A percentile compares a stretch with the other conserved stretches of the same genome.
phyloP scores from a whole-genome alignment of 2,797 vertebrate species.

The Gobionotothen gibberifrons region DNA sequence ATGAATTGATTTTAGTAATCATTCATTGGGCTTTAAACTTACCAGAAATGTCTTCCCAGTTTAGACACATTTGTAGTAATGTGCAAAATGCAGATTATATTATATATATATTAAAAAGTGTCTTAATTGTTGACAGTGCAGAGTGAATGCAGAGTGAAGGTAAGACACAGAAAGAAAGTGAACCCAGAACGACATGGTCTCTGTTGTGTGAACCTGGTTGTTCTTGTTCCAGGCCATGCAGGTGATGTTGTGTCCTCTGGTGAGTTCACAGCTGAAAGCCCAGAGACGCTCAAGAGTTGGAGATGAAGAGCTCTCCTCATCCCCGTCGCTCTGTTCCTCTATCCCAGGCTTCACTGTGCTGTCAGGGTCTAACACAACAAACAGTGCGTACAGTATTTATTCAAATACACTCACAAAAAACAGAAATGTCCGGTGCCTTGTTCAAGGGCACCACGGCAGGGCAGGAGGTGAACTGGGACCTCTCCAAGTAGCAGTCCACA shows the following conservation, averaged over 20 bases:
- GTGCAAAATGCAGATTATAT: background rate
- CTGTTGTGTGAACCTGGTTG: slow-evolving; percentile 80
- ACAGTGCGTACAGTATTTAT: background rate
- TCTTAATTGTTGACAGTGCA: background rate
- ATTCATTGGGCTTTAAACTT: background rate
- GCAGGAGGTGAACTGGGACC: no score
- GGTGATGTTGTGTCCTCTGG: slow-evolving; percentile 83
- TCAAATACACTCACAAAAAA: background rate
- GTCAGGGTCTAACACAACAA: slow-evolving; percentile 67
- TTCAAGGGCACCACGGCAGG: no score
- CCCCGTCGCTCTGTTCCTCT: slow-evolving; percentile 35
- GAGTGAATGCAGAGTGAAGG: background rate
- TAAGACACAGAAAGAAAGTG: background rate
- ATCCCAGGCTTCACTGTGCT: slow-evolving; percentile 14
- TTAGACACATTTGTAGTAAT: background rate
- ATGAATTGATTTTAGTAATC: background rate
- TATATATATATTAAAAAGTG: slow-evolving; percentile 1
- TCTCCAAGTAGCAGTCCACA: no score
- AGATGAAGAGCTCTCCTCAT: slow-evolving; percentile 30
- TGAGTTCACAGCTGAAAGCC: slow-evolving; percentile 86
- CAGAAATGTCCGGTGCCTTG: background rate
- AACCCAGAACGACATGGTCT: background rate
- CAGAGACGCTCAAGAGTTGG: slow-evolving; percentile 87
- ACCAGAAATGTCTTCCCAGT: background rate
- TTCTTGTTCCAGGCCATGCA: slow-evolving; percentile 90